Evolutionary conservation across 2,797 vertebrate species (phyloP).

Genomic region (Helarctos malayanus): DNA sequence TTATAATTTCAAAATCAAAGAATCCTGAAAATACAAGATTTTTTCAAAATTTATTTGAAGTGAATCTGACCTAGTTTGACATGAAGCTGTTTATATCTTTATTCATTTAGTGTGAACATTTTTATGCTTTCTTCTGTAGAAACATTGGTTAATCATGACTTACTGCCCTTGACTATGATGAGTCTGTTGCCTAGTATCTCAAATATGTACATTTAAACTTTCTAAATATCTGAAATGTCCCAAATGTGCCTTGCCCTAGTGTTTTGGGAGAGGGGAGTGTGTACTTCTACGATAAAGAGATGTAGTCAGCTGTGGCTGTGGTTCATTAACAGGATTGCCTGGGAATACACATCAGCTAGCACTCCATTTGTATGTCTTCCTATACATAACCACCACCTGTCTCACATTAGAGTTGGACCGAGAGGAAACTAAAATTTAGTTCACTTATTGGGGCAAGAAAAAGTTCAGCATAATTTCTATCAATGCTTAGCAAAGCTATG

Average conservation of each 20-base stretch:
- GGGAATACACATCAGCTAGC: background rate
- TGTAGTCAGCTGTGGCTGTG: background rate
- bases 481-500: background rate
- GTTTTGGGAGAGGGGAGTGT: background rate
- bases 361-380: background rate
- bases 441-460: background rate
- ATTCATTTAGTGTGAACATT: background rate
- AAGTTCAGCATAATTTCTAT: background rate
- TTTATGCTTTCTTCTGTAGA: background rate
- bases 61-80: background rate
- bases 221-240: background rate
- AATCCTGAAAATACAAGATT: background rate
- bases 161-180: background rate
- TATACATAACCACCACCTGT: background rate
- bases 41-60: background rate
- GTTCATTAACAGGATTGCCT: background rate
- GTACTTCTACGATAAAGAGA: background rate
- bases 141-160: background rate
- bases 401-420: background rate
- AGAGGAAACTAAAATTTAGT: background rate
- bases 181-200: background rate
- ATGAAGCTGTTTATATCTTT: background rate
- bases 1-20: background rate
- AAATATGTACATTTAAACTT: background rate
- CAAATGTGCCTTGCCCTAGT: background rate